Percentiles rank a stretch among this genome's conserved stretches.
These are phyloP conservation scores for Ptilodon capucinus DNA, from an alignment of 2,888 invertebrate species.

Conservation along the genomic window DNA sequence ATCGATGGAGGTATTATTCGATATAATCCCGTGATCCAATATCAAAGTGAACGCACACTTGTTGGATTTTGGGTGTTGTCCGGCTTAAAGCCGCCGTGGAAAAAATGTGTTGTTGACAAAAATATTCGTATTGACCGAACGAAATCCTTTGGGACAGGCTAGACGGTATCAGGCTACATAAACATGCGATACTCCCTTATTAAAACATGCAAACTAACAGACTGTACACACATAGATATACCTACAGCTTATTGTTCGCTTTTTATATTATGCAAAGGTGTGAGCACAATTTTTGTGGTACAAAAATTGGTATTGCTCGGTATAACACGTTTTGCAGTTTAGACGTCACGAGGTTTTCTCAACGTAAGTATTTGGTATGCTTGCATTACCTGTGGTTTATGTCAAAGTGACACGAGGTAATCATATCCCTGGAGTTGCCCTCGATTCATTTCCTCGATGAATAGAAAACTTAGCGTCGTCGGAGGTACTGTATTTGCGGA, in stretches of 20 bases:
- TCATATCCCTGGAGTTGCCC: conserved; percentile 21
- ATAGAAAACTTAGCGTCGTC: conserved; percentile 26
- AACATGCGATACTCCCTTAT: conserved; percentile 32
- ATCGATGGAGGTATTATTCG: conserved; percentile 40
- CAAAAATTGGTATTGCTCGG: background rate
- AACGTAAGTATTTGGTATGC: conserved; percentile 1
- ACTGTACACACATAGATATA: background rate
- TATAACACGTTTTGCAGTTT: background rate
- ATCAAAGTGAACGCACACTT: conserved; percentile 25
- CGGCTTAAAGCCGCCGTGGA: conserved; percentile 26
- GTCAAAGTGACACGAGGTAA: conserved; percentile 7
- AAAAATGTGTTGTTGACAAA: conserved; percentile 20
- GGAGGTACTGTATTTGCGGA: conserved; percentile 19
- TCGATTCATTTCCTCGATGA: conserved; percentile 26
- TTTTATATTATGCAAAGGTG: conserved; percentile 1
- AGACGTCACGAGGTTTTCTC: background rate
- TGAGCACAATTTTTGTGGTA: background rate
- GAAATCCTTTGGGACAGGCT: conserved; percentile 34
- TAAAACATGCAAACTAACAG: conserved; percentile 25
- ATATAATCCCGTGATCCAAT: conserved; percentile 38
- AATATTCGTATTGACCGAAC: conserved; percentile 30
- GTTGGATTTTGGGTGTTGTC: conserved; percentile 29
- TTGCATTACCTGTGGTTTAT: conserved; percentile 24
- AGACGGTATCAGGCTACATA: conserved; percentile 20
- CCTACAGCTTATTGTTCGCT: background rate